These are phyloP conservation scores for Carapus acus DNA, from an alignment of 2,797 vertebrate species.

Conservation along the genomic window DNA sequence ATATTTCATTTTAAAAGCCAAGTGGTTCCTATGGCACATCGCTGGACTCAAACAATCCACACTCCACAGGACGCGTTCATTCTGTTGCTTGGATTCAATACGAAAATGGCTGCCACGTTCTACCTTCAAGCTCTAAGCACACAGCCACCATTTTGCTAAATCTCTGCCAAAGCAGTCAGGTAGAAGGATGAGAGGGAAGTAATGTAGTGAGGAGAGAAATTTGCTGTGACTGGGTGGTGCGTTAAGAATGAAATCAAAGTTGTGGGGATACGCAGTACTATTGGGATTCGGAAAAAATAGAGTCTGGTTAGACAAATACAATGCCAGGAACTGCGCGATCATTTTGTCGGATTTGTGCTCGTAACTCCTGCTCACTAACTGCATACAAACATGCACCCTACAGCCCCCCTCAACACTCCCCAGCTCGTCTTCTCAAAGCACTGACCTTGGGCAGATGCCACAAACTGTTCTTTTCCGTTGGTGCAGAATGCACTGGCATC, in stretches of 20 bases:
- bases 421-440: constrained; percentile 67
- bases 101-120: constrained; percentile 69
- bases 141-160: constrained; percentile 67
- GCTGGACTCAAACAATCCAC: constrained; percentile 20
- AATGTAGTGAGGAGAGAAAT: constrained; percentile 48
- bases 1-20: constrained; percentile 38
- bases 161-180: constrained; percentile 66
- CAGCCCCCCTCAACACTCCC: constrained; percentile 64
- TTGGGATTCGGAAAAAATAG: constrained; percentile 32
- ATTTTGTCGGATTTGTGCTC: constrained; percentile 55
- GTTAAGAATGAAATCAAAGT: constrained; percentile 32
- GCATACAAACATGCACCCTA: constrained; percentile 66
- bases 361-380: constrained; percentile 70
- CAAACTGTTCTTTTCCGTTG: constrained; percentile 70
- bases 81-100: constrained; percentile 42
- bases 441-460: constrained; percentile 74
- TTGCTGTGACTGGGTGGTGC: constrained; percentile 52
- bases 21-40: constrained; percentile 41
- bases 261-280: constrained; percentile 35
- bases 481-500: constrained; percentile 66
- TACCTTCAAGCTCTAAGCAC: constrained; percentile 58
- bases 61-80: no score
- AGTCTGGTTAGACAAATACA: constrained; percentile 32
- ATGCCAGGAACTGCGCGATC: constrained; percentile 57
- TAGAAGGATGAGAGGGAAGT: constrained; percentile 57